phyloP scores from a whole-genome alignment of 2,113 vertebrate genomes.

The Coreoperca whiteheadi region DNA sequence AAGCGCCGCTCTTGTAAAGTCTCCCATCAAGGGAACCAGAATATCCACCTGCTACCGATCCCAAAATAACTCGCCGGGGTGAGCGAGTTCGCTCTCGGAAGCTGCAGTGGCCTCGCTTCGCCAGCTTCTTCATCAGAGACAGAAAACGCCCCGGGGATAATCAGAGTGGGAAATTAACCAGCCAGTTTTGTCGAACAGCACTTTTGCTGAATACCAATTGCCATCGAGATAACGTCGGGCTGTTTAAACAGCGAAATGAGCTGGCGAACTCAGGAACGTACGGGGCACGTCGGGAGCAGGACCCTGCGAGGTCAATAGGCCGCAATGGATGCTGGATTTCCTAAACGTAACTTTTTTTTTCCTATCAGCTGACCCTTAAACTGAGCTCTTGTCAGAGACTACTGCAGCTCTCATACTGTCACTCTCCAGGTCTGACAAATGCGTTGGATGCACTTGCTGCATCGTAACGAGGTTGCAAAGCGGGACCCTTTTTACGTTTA shows the following conservation, averaged over 20 bases:
- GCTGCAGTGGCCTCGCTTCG: conserved; percentile 47
- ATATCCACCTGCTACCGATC: conserved; percentile 69
- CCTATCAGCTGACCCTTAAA: background rate
- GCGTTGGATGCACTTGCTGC: background rate
- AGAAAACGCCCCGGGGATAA: conserved; percentile 44
- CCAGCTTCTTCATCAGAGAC: conserved; percentile 26
- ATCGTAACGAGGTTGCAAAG: too few relatives aligned
- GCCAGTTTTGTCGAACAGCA: conserved; percentile 13
- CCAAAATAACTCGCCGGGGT: conserved; percentile 62
- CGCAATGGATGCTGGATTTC: background rate
- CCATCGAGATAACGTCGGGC: background rate
- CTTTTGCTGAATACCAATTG: conserved; percentile 1
- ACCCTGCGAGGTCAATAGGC: background rate
- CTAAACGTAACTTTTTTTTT: background rate
- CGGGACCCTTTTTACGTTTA: too few relatives aligned
- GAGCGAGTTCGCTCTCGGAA: conserved; percentile 57
- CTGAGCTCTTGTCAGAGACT: too few relatives aligned
- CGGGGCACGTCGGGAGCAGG: background rate
- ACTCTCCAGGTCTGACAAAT: background rate
- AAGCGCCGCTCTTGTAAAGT: conserved; percentile 54
- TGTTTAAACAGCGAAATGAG: background rate
- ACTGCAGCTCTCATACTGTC: too few relatives aligned
- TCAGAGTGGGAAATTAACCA: conserved; percentile 31
- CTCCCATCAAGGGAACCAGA: conserved; percentile 66
- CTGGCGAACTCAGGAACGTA: background rate